Conservation (phyloP, 2,113 vertebrate genomes). For the Ammodytes dubius region DNA sequence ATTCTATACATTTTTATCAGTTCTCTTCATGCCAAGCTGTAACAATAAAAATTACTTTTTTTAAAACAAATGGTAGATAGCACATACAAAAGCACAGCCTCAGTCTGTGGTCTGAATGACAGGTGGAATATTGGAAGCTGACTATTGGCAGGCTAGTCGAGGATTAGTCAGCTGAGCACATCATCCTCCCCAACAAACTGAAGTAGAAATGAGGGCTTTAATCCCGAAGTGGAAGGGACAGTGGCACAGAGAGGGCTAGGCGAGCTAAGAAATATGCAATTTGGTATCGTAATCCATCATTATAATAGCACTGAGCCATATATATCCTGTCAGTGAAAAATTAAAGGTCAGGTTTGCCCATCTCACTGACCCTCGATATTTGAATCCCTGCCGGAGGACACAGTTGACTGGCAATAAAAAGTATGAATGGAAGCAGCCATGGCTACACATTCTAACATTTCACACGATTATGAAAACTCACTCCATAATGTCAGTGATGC, state of each 20-base stretch:
- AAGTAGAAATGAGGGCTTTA: slow-evolving; percentile 76
- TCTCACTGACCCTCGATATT: slow-evolving; percentile 35
- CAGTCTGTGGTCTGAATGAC: slow-evolving; percentile 54
- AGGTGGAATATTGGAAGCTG: slow-evolving; percentile 69
- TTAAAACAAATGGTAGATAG: slow-evolving; percentile 13
- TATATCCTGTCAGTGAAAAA: not conserved
- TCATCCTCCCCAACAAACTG: slow-evolving; percentile 66
- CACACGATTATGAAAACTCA: slow-evolving; percentile 10
- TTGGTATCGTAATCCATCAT: slow-evolving; percentile 44
- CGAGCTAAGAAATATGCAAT: slow-evolving; percentile 42
- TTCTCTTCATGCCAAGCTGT: not conserved
- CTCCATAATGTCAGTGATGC: not conserved
- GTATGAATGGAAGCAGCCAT: slow-evolving; percentile 34
- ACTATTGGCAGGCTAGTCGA: slow-evolving; percentile 73
- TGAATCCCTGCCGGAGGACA: slow-evolving; percentile 16
- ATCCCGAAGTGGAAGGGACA: slow-evolving; percentile 56
- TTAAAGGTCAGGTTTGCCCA: slow-evolving; percentile 1
- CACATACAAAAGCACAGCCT: not conserved
- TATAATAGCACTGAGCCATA: slow-evolving; percentile 16
- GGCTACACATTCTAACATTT: not conserved
- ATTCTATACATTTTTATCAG: not conserved
- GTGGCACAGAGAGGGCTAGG: slow-evolving; percentile 36
- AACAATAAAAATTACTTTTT: not conserved
- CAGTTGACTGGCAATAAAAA: slow-evolving; percentile 9
- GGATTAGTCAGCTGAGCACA: slow-evolving; percentile 76